Base-by-base conservation (phyloP, 2,113 vertebrate species). In the Morone saxatilis region DNA sequence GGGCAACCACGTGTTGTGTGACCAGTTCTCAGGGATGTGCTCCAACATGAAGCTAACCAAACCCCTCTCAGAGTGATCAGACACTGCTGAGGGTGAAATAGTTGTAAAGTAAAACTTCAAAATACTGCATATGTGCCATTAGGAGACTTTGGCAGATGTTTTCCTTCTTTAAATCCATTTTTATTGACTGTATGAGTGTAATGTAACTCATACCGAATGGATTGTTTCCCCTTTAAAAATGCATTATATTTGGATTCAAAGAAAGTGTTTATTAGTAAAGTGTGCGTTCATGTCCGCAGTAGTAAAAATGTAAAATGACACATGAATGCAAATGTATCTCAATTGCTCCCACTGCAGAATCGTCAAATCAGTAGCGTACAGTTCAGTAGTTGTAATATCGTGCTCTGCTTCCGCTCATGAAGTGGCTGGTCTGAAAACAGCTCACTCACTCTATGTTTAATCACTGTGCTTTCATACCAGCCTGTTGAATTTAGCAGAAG, bases 401-500 rank as follows among this genome's bases (percentile, higher is more conserved):
- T 84, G 83, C 86, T 88, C 78, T 85, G 86, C 86, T 81, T 91
- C 89, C 56, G 73, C 74, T 81, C 82, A 72, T 76, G 75, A 84
- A 78, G 78, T 75, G 87, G 87, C 84, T 81, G 85, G 40, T 89
- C 78, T 87, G 77, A 76, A 70, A 86, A 76, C 79, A 3, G 81
- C 76, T 85, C 83, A 7, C 83, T 75, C 71, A 67, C 88, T 88
- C 83, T 78, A 56, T 92, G 80, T 93, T 92, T 82, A 86, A 93
- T 88, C 90, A 93, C 91, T 90, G 90, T 86, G 89, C 89, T 92
- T 95, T 95, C 91, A 91, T 91, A 93, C 87, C 82, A 77, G 81
- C 82, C 79, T 92, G 93, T 93, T 91, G 95, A 95, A 95, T 95
- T 94, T 95, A 90, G 88, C 93, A 94, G 86, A 76, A n/a, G n/a